Percentiles rank a stretch among this genome's conserved stretches.
Evolutionary conservation across 2,888 invertebrate genomes (phyloP).

Genomic region (Netelia melanura): DNA sequence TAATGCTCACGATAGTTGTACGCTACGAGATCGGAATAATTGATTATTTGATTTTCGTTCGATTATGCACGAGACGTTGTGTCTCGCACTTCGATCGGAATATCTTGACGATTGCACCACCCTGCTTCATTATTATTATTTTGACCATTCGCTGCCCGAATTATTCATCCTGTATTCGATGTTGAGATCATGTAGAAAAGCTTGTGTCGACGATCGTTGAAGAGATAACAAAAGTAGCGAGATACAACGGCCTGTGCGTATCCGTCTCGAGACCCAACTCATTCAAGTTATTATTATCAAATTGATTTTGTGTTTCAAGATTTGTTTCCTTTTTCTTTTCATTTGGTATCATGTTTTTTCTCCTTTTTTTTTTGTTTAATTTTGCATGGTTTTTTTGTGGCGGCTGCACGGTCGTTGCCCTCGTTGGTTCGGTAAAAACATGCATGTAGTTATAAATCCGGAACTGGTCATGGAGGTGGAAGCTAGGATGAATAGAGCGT

Average conservation of each 20-base stretch:
- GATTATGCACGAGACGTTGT: slow-evolving; percentile 42
- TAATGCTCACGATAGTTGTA: slow-evolving; percentile 31
- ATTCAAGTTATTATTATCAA: neutral
- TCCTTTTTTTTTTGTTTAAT: slow-evolving; percentile 73
- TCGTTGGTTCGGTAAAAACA: slow-evolving; percentile 78
- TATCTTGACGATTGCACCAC: slow-evolving; percentile 57
- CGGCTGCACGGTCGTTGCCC: slow-evolving; percentile 81
- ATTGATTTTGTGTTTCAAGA: slow-evolving; percentile 35
- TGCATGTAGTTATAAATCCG: slow-evolving; percentile 92
- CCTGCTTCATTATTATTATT: slow-evolving; percentile 22
- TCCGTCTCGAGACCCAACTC: slow-evolving; percentile 15
- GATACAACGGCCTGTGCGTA: slow-evolving; percentile 22
- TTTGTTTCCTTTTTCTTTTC: slow-evolving; percentile 38
- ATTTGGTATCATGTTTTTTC: slow-evolving; percentile 40
- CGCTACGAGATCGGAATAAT: slow-evolving; percentile 6
- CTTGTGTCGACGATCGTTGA: slow-evolving; percentile 39
- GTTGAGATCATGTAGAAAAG: slow-evolving; percentile 40
- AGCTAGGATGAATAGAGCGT: slow-evolving; percentile 91
- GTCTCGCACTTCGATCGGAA: slow-evolving; percentile 36
- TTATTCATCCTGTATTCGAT: slow-evolving; percentile 41
- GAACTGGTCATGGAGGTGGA: slow-evolving; percentile 96
- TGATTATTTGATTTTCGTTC: slow-evolving; percentile 13
- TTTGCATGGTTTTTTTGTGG: slow-evolving; percentile 84
- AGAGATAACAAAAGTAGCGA: slow-evolving; percentile 30
- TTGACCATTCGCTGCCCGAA: slow-evolving; percentile 11